A percentile compares a stretch with the other conserved stretches of the same genome.
Evolutionary conservation across 1,140 invertebrate species (phyloP).

Genomic region (Caerostris extrusa): DNA sequence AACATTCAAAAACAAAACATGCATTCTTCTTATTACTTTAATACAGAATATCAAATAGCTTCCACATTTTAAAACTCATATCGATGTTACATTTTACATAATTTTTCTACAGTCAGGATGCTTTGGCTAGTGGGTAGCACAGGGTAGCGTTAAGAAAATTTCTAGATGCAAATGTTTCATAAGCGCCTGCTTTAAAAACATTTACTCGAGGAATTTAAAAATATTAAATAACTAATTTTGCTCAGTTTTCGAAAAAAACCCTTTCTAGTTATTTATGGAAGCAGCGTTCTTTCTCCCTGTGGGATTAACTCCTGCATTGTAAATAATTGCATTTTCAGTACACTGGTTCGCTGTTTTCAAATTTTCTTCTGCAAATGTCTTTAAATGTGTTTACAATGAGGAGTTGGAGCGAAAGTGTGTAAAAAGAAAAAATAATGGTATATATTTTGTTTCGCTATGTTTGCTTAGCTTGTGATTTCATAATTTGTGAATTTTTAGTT

Average conservation of each 20-base stretch:
- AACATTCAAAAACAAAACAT: not conserved
- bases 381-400: not conserved
- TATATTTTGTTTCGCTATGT: too few species aligned
- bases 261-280: not conserved
- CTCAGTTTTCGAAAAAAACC: not conserved
- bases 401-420: too few species aligned
- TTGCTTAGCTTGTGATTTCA: too few species aligned
- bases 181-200: not conserved
- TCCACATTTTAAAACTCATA: not conserved
- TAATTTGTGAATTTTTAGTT: too few species aligned
- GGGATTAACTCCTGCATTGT: conserved; percentile 18
- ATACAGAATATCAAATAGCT: not conserved
- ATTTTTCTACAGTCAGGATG: not conserved
- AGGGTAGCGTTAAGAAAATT: not conserved
- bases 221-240: conserved; percentile 23
- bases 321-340: conserved; percentile 38
- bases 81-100: not conserved
- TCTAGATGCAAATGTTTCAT: conserved; percentile 16
- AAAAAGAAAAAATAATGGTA: too few species aligned
- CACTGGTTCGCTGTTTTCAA: not conserved
- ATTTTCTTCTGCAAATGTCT: not conserved
- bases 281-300: not conserved
- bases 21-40: not conserved
- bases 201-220: not conserved
- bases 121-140: not conserved